A percentile compares a stretch with the other conserved stretches of the same genome.
phyloP scores from a whole-genome alignment of 2,888 invertebrate species.

The Drosophila diplacantha region DNA sequence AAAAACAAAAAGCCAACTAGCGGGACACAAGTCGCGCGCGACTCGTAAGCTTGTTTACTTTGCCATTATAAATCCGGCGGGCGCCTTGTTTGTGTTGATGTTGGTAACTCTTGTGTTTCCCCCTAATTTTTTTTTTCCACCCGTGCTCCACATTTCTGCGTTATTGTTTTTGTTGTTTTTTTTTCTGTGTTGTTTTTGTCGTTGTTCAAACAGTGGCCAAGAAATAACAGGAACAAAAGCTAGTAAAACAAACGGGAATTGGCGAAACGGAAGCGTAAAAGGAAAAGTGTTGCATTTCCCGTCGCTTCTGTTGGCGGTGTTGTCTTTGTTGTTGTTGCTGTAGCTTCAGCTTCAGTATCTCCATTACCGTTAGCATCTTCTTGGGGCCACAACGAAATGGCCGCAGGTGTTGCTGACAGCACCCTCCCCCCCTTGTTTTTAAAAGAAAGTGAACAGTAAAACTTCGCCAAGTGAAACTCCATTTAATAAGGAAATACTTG shows the following conservation, averaged over 20 bases:
- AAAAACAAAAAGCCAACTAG: constrained; percentile 46
- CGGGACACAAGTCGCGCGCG: constrained; percentile 56
- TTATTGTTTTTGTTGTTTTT: constrained; percentile 17
- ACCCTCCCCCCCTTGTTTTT: neutral
- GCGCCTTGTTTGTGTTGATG: constrained; percentile 56
- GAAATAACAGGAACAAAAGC: constrained; percentile 38
- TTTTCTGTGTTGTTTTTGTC: constrained; percentile 32
- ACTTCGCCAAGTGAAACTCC: neutral
- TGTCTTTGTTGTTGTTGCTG: constrained; percentile 17
- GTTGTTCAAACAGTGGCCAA: constrained; percentile 50
- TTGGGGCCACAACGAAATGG: constrained; percentile 42
- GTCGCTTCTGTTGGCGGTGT: constrained; percentile 29
- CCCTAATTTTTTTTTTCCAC: constrained; percentile 1
- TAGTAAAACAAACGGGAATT: constrained; percentile 31
- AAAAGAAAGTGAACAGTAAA: constrained; percentile 3
- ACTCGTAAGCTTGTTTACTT: constrained; percentile 61
- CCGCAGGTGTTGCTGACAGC: constrained; percentile 56
- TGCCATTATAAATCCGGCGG: constrained; percentile 62
- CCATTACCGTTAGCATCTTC: constrained; percentile 37
- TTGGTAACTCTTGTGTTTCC: constrained; percentile 36
- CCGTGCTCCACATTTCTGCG: constrained; percentile 9
- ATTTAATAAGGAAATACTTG: neutral
- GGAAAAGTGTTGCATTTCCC: constrained; percentile 70
- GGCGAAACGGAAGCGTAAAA: constrained; percentile 51
- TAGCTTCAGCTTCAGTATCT: constrained; percentile 37